Evolutionary conservation across 2,113 vertebrate genomes (phyloP).

Genomic region (Dendrocopos noguchii): DNA sequence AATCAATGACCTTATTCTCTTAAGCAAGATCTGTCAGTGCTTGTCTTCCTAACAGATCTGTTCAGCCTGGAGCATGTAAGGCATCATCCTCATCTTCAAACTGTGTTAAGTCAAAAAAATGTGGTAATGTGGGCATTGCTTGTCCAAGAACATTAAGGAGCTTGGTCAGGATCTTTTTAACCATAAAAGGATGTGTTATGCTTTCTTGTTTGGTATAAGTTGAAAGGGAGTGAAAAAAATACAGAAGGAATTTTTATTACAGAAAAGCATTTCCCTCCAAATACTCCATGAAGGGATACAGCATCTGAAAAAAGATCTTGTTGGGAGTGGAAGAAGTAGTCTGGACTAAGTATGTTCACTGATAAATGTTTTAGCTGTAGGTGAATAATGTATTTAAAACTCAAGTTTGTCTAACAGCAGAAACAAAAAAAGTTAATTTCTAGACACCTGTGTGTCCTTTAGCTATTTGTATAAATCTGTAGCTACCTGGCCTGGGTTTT

Average conservation of each 20-base stretch:
- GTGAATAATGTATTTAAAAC: background rate
- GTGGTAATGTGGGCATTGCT: slow-evolving; percentile 63
- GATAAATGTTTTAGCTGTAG: background rate
- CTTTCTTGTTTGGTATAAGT: slow-evolving; percentile 77
- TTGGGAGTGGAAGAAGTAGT: background rate
- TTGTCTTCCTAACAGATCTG: slow-evolving; percentile 53
- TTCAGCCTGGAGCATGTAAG: slow-evolving; percentile 47
- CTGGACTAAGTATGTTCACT: background rate
- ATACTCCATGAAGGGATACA: slow-evolving; percentile 71
- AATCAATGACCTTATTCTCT: slow-evolving; percentile 66
- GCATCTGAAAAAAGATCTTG: slow-evolving; percentile 56
- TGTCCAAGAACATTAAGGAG: slow-evolving; percentile 77
- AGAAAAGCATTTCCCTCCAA: slow-evolving; percentile 75
- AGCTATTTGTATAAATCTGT: background rate
- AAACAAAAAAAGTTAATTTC: background rate
- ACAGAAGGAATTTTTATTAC: slow-evolving; percentile 80
- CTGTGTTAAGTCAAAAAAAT: slow-evolving; percentile 65
- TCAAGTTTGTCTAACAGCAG: background rate
- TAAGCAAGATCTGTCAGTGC: slow-evolving; percentile 58
- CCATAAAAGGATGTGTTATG: slow-evolving; percentile 78
- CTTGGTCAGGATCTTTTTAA: slow-evolving; percentile 72
- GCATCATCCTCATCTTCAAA: slow-evolving; percentile 66
- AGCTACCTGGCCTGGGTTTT: background rate
- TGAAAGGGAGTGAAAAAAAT: slow-evolving; percentile 73
- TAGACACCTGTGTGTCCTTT: background rate